Evolutionary conservation across 2,113 vertebrate genomes (phyloP).

Genomic region (Peromyscus leucopus): DNA sequence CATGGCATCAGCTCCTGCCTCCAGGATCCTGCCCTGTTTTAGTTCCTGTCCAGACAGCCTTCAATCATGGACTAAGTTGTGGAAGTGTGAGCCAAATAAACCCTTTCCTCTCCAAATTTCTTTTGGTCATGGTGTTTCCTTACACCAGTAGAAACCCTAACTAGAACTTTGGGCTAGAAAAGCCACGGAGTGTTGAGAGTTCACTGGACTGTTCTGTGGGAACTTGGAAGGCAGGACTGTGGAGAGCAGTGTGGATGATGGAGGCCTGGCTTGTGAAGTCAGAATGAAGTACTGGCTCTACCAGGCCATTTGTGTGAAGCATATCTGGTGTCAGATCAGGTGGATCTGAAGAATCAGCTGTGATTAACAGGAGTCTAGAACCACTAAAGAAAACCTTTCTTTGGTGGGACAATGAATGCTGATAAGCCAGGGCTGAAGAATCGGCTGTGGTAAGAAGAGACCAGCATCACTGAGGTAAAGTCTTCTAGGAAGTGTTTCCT

Average conservation of each 20-base stretch:
- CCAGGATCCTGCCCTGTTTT: background rate
- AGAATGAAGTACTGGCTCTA: background rate
- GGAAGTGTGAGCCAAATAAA: background rate
- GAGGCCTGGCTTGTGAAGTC: background rate
- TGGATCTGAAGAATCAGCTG: background rate
- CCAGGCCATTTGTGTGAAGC: background rate
- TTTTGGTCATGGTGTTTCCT: background rate
- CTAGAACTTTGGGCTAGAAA: background rate
- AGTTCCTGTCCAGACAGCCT: background rate
- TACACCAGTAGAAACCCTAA: background rate
- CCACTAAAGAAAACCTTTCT: background rate
- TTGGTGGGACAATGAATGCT: background rate
- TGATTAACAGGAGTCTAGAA: background rate
- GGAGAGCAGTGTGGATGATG: background rate
- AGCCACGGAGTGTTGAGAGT: background rate
- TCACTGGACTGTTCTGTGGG: background rate
- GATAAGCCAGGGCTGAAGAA: background rate
- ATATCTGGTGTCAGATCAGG: background rate
- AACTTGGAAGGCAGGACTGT: background rate
- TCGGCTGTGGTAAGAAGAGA: background rate
- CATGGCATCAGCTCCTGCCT: background rate
- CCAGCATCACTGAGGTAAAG: background rate
- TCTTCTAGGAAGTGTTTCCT: background rate
- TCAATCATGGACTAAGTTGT: background rate
- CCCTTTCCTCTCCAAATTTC: background rate